A percentile compares a stretch with the other conserved stretches of the same genome.
phyloP scores from a whole-genome alignment of 2,888 invertebrate species.

The Camptogramma bilineatum region DNA sequence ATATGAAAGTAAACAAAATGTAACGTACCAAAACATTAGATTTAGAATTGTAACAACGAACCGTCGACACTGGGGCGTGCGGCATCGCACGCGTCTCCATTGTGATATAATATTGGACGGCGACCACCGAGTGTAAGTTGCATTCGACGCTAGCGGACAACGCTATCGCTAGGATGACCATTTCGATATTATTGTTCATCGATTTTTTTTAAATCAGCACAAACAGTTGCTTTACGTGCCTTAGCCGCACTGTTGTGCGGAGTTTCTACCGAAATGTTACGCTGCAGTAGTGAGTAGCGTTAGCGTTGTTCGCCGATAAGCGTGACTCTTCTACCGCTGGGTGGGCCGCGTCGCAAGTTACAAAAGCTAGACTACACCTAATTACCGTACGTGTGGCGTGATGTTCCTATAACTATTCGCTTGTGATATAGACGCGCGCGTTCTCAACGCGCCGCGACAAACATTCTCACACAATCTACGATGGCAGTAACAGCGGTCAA shows the following conservation, averaged over 20 bases:
- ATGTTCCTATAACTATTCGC: constrained; percentile 50
- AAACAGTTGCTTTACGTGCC: background rate
- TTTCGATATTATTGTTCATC: background rate
- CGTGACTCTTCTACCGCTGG: constrained; percentile 18
- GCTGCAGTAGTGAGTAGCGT: background rate
- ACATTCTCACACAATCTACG: constrained; percentile 53
- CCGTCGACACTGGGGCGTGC: constrained; percentile 38
- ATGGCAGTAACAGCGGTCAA: constrained; percentile 75
- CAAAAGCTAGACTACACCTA: constrained; percentile 77
- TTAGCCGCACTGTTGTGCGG: too few species aligned
- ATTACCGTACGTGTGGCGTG: constrained; percentile 52
- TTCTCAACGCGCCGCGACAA: constrained; percentile 54
- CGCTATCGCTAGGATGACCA: constrained; percentile 6
- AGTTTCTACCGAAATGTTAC: background rate
- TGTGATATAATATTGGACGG: constrained; percentile 29
- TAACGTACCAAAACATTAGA: constrained; percentile 79
- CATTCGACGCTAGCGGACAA: background rate
- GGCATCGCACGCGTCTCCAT: constrained; percentile 19
- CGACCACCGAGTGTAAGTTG: constrained; percentile 5
- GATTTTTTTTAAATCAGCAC: background rate
- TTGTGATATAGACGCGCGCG: constrained; percentile 63
- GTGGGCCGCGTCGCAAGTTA: constrained; percentile 58
- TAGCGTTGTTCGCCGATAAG: background rate
- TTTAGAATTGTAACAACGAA: constrained; percentile 67
- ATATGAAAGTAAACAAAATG: constrained; percentile 85